Evolutionary conservation across 2,797 vertebrate genomes (phyloP).

Genomic region (Toxotes lorentzi): DNA sequence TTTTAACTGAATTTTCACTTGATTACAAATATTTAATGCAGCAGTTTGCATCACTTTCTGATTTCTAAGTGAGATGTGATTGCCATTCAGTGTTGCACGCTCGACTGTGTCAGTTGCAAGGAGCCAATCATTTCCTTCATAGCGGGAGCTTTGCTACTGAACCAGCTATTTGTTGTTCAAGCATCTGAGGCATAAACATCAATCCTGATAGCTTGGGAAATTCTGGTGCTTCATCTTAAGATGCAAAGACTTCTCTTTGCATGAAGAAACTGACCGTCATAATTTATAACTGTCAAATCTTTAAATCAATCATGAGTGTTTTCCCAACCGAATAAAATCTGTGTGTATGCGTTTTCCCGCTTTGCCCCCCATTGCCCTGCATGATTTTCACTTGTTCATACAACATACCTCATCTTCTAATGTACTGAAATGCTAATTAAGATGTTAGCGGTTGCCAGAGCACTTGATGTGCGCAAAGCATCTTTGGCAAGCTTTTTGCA

Average conservation of each 20-base stretch:
- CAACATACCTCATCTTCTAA: constrained; percentile 52
- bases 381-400: constrained; percentile 61
- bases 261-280: constrained; percentile 66
- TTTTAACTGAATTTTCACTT: constrained; percentile 64
- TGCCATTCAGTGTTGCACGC: constrained; percentile 69
- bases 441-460: constrained; percentile 43
- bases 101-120: constrained; percentile 67
- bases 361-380: constrained; percentile 47
- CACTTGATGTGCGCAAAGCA: constrained; percentile 28
- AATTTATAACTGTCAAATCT: constrained; percentile 71
- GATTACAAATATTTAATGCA: constrained; percentile 77
- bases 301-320: constrained; percentile 71
- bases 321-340: constrained; percentile 58
- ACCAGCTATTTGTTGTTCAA: constrained; percentile 76
- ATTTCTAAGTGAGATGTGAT: constrained; percentile 78
- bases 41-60: constrained; percentile 68
- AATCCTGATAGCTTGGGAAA: constrained; percentile 74
- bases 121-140: constrained; percentile 77
- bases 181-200: constrained; percentile 79
- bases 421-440: constrained; percentile 67
- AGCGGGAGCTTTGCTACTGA: constrained; percentile 71
- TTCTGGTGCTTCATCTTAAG: constrained; percentile 65
- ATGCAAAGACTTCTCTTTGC: constrained; percentile 63
- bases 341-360: constrained; percentile 54
- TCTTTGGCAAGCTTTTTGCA: constrained; percentile 34